Evolutionary conservation across 2,113 vertebrate genomes (phyloP).

Genomic region (Murina feae): DNA sequence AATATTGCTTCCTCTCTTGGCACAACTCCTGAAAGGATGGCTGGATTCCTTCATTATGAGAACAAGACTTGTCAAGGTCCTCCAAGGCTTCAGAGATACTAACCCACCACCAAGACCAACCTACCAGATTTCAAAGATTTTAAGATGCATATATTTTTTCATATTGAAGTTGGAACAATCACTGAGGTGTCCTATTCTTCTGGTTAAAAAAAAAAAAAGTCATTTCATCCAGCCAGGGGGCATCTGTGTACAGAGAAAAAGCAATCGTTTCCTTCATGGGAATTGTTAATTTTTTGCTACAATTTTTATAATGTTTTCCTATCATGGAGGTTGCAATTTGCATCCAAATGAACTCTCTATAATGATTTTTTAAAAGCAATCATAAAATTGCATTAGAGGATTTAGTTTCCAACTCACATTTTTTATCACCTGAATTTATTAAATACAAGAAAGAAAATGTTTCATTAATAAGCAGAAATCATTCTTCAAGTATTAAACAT

Average conservation of each 20-base stretch:
- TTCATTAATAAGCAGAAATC: constrained; percentile 4
- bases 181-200: neutral
- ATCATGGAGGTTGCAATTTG: neutral
- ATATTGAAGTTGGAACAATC: neutral
- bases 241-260: neutral
- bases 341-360: neutral
- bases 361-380: neutral
- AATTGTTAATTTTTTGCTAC: neutral
- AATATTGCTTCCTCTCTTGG: neutral
- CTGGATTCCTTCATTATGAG: neutral
- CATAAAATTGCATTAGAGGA: neutral
- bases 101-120: neutral
- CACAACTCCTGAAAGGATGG: neutral
- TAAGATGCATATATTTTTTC: neutral
- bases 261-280: neutral
- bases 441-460: neutral
- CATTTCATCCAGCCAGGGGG: neutral
- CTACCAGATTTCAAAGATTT: neutral
- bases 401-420: neutral
- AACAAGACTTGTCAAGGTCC: neutral
- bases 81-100: neutral
- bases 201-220: neutral
- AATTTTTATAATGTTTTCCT: neutral
- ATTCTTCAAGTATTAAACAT: neutral
- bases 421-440: neutral